Evolutionary conservation across 2,113 vertebrate species (phyloP).

Genomic region (Pica pica): DNA sequence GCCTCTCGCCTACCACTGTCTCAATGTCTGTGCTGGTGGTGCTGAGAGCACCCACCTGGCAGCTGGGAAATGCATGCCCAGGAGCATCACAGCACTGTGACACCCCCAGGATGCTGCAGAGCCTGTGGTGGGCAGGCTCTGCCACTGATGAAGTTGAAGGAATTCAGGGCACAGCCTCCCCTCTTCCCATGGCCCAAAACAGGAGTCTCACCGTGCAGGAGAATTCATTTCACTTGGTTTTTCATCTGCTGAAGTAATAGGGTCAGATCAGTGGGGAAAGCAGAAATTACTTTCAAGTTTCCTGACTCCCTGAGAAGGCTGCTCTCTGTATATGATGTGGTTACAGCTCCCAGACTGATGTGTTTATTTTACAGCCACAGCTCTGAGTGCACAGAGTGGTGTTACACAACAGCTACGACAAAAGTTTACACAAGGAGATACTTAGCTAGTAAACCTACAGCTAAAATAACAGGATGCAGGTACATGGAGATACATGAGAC

Average conservation of each 20-base stretch:
- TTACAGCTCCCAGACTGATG: background rate
- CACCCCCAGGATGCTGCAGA: background rate
- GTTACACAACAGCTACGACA: background rate
- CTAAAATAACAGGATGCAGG: background rate
- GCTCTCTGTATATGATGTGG: background rate
- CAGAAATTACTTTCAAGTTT: slow-evolving; percentile 20
- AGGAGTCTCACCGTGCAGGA: background rate
- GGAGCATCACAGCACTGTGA: accelerated
- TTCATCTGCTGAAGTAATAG: slow-evolving; percentile 30
- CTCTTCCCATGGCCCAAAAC: background rate
- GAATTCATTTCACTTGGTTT: slow-evolving; percentile 11
- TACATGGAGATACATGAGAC: background rate
- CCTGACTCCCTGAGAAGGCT: background rate
- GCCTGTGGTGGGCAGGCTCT: background rate
- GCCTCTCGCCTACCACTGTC: accelerated
- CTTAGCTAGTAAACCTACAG: background rate
- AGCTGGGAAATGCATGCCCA: background rate
- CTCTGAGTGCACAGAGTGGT: background rate
- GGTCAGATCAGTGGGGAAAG: slow-evolving; percentile 27
- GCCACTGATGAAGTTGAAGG: background rate
- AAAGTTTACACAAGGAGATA: background rate
- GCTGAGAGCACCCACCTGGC: background rate
- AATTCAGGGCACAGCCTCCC: background rate
- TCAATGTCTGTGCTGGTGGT: accelerated
- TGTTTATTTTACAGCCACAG: background rate